phyloP scores from a whole-genome alignment of 2,113 vertebrate genomes.

The Strigops habroptila region DNA sequence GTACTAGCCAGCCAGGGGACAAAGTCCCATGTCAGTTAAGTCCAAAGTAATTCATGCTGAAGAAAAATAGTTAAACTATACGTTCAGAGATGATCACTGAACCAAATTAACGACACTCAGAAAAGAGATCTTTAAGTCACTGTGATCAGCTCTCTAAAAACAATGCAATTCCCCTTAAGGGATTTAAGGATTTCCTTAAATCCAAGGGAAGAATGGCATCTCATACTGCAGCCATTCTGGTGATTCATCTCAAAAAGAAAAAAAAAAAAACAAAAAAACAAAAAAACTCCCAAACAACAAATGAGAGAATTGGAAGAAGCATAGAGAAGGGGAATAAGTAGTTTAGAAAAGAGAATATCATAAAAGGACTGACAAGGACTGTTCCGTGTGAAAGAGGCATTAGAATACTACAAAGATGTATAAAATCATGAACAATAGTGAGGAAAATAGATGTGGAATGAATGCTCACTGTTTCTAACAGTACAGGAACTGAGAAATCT shows the following conservation, averaged over 20 bases:
- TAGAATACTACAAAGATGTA: background rate
- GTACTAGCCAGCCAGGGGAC: background rate
- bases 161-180: background rate
- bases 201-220: background rate
- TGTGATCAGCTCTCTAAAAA: background rate
- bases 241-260: background rate
- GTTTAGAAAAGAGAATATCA: background rate
- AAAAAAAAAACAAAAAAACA: too few relatives aligned
- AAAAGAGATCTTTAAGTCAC: background rate
- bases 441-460: background rate
- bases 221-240: background rate
- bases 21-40: background rate
- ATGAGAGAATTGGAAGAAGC: background rate
- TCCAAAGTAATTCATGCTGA: background rate
- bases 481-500: background rate
- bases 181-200: too few relatives aligned
- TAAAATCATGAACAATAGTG: background rate
- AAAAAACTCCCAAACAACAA: background rate
- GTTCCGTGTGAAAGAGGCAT: background rate
- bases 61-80: background rate
- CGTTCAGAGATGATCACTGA: background rate
- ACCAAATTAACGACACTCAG: background rate
- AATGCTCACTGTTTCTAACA: background rate
- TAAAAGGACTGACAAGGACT: background rate
- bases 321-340: background rate